Base-by-base conservation (phyloP, 2,888 invertebrate genomes). In the Vannuccia rotundouncinata region DNA sequence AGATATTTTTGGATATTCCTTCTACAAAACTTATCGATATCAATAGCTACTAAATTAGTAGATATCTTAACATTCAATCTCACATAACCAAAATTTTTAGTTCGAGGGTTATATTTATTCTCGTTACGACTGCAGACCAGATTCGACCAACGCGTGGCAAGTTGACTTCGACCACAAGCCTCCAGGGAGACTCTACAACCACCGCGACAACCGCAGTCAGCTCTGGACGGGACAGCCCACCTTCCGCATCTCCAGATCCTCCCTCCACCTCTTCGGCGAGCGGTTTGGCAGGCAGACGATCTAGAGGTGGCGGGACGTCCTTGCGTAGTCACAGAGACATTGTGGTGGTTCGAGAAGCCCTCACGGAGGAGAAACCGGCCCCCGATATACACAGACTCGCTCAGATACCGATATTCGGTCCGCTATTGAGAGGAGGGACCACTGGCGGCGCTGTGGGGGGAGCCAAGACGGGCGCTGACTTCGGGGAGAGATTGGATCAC, bases 401-500 rank as follows among this genome's bases (percentile, higher is more conserved):
- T 2, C 30, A 75, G 22, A 75, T 75, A 5, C 75, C 75, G 2
- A 29, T 29, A 10, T 75, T 75, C 27, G 29, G 29, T 22, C 75
- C 75, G 13, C 22, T 75, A 25, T 29, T 75, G 31, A 22, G 75
- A 2, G 75, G 10, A 5, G 66, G 66, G 5, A 2, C 2, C 2
- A 2, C 2, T 5, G 66, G 2, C 25, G 66, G 66, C 22, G 45
- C 45, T 17, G 45, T 5, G 45, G 45, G 10, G 45, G 17, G 10
- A 17, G 17, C 10, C 10, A 45, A 13, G 45, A 45, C 17, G 45
- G 45, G 45, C 10, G 10, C 45, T 45, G 66, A 66, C 5, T 66
- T 13, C 25, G 66, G 66, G 22, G 66, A 66, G 66, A 17, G 66
- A 22, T 66, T 66, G 66, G 66, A 66, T 66, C 66, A 66, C 25